These are phyloP conservation scores for Anthonomus grandis DNA, from an alignment of 1,140 invertebrate genomes.

Conservation along the genomic window DNA sequence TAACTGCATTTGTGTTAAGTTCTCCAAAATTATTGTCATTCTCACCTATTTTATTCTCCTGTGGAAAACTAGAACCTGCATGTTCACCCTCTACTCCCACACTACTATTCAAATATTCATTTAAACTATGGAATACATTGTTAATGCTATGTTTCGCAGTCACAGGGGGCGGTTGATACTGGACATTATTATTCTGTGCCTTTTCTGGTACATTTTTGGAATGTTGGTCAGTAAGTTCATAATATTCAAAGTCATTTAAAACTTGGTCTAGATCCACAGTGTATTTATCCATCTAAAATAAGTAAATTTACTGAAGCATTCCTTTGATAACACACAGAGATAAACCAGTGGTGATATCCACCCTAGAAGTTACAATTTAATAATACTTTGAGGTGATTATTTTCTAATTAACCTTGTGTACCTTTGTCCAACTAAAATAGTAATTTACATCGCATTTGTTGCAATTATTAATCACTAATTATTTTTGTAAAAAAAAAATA, in stretches of 20 bases:
- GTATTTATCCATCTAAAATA: slow-evolving; percentile 47
- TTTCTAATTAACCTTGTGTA: too few relatives aligned
- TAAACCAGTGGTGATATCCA: too few relatives aligned
- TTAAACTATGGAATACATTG: slow-evolving; percentile 63
- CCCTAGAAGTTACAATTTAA: too few relatives aligned
- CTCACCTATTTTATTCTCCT: background rate
- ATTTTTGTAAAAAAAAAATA: too few relatives aligned
- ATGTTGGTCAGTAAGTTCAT: slow-evolving; percentile 50
- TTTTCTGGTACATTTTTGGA: slow-evolving; percentile 18
- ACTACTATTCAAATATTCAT: slow-evolving; percentile 57
- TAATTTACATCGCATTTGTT: too few relatives aligned
- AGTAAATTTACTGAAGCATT: too few relatives aligned
- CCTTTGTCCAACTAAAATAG: too few relatives aligned
- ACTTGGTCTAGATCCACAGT: slow-evolving; percentile 81
- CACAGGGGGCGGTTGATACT: slow-evolving; percentile 8
- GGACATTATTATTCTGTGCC: slow-evolving; percentile 14
- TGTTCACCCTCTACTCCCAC: too few relatives aligned
- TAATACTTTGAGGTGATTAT: too few relatives aligned
- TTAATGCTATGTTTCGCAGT: slow-evolving; percentile 54
- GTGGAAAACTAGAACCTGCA: background rate
- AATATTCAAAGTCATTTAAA: slow-evolving; percentile 81
- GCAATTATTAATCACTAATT: too few relatives aligned
- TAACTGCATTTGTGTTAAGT: background rate
- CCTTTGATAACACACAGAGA: too few relatives aligned
- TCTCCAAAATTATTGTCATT: slow-evolving; percentile 19